Evolutionary conservation across 2,797 vertebrate genomes (phyloP), one percentile per base, ranked within the genome.

Genomic region (Chelon labrosus): DNA sequence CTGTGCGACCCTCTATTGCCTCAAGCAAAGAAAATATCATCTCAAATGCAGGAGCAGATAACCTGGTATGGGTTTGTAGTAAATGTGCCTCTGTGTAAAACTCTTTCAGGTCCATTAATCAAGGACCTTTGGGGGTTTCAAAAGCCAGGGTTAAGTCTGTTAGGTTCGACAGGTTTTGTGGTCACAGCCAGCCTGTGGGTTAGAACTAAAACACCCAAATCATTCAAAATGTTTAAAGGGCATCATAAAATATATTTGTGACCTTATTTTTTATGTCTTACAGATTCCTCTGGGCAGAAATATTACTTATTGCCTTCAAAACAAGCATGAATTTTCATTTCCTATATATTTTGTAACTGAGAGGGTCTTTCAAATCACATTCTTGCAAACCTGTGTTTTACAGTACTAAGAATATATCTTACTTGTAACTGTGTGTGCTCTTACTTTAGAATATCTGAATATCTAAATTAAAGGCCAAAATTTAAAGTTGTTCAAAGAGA

Each of bases 1-100:
- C 53, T 73, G 55, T 73, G 69, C 12, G 71, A 77, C 63, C 67
- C 55, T 54, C 50, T 58, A 37, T 75, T 71, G 70, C 77, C 57
- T 68, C 46, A 50, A 79, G 56, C 20, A 1, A 54, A 61, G 63
- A 73, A 78, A 85, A 73, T 60, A 77, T 62, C n/a, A 76, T 79
- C 47, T 76, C 58, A 63, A 17, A 51, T 25, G 42, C 49, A 62
- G 35, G 39, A 65, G 57, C 39, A 65, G 50, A 60, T 52, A 60
- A 67, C n/a, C 60, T 16, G 55, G 7, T 27, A 50, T 52, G 50
- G 13, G 12, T 42, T 41, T 63, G 56, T 46, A 50, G 64, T 72
- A 79, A 69, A 72, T 69, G 53, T 70, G 57, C 74, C 72, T 73
- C 27, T 54, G 44, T 65, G 60, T 25, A 57, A 59, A 62, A 58